phyloP scores from a whole-genome alignment of 2,888 invertebrate genomes.

The Archips crataeganus region DNA sequence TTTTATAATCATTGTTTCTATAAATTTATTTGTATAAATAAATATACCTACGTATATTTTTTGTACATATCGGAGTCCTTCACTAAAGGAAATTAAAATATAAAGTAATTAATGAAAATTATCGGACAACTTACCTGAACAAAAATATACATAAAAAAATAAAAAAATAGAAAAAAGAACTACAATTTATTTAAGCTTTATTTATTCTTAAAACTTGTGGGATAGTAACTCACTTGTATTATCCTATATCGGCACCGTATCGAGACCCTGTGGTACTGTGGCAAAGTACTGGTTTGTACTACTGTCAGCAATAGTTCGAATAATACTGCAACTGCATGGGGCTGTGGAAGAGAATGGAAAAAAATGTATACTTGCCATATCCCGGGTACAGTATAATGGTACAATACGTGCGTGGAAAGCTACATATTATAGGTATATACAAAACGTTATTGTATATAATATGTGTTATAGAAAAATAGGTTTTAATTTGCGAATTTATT shows the following conservation, averaged over 20 bases:
- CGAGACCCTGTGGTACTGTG: slow-evolving; percentile 20
- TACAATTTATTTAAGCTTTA: too few relatives aligned
- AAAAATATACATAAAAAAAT: too few relatives aligned
- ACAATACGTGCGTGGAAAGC: slow-evolving; percentile 40
- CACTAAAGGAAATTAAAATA: too few relatives aligned
- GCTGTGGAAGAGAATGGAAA: slow-evolving; percentile 37
- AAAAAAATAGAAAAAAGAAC: too few relatives aligned
- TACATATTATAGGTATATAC: slow-evolving; percentile 4
- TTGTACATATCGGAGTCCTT: too few relatives aligned
- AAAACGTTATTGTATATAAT: background rate
- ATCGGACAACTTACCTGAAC: too few relatives aligned
- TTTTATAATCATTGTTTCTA: too few relatives aligned
- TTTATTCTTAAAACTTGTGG: background rate
- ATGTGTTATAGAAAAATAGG: too few relatives aligned
- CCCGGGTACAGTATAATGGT: slow-evolving; percentile 16
- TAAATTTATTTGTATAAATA: too few relatives aligned
- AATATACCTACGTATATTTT: too few relatives aligned
- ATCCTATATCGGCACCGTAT: slow-evolving; percentile 24
- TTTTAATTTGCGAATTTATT: too few relatives aligned
- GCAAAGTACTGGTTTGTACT: slow-evolving; percentile 12
- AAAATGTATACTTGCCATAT: slow-evolving; percentile 39
- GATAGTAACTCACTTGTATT: slow-evolving; percentile 18
- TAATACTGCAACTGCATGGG: slow-evolving; percentile 43
- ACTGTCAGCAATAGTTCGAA: slow-evolving; percentile 42
- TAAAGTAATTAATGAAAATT: too few relatives aligned